Conservation (phyloP, 2,888 invertebrate species). For the Tenthredo notha region DNA sequence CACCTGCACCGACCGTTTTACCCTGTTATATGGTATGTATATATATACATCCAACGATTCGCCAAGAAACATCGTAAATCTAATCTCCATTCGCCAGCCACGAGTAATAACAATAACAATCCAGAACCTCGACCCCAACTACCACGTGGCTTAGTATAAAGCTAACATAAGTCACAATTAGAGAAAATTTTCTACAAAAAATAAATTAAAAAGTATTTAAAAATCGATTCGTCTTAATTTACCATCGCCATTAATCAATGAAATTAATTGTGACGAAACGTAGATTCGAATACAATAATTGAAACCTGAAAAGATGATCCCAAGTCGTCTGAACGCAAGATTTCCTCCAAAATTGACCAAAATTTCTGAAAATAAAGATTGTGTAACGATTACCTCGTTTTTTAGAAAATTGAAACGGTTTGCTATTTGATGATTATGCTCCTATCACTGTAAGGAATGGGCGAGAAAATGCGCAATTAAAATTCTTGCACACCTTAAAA, state of each 20-base stretch:
- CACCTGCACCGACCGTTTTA: conserved; percentile 21
- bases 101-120: conserved; percentile 23
- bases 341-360: background rate
- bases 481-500: background rate
- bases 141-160: background rate
- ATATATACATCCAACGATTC: background rate
- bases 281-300: background rate
- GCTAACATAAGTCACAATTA: conserved; percentile 16
- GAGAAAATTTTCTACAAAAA: background rate
- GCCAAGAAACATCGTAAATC: conserved; percentile 38
- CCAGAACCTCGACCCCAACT: conserved; percentile 13
- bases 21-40: background rate
- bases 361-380: too few relatives aligned
- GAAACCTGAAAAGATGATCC: background rate
- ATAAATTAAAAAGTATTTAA: background rate
- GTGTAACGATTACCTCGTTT: too few relatives aligned
- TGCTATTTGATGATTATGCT: too few relatives aligned
- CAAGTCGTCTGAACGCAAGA: background rate
- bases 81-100: conserved; percentile 12
- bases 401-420: too few relatives aligned
- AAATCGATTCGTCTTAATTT: background rate
- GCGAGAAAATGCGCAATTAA: background rate
- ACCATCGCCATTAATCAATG: background rate
- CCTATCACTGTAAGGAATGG: too few relatives aligned
- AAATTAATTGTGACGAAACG: background rate